Base-by-base conservation (phyloP, 2,113 vertebrate species). In the Cyanocitta stelleri region DNA sequence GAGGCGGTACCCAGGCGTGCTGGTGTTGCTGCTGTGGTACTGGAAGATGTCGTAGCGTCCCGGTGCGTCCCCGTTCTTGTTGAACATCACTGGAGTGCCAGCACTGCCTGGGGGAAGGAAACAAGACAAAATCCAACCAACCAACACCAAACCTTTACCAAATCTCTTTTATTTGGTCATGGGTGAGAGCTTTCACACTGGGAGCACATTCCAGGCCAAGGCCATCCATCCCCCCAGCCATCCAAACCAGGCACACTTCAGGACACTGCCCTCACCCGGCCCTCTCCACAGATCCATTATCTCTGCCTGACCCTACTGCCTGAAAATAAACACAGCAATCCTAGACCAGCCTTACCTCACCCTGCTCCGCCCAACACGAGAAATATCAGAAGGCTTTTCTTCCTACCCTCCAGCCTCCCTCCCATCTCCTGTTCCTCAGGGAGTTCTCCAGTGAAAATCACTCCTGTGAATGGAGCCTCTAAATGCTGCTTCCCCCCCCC, bases 41-140 rank as follows among this genome's bases (percentile, higher is more conserved):
- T 99, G 99, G 85, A 99, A 99, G 93, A 99, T 98, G 95, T 99
- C 99, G 2, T 99, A 99, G 64, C 99, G 98, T 20, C 99, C 99
- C 0, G 99, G 99, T 0, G 99, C 99, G 13, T 99, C 99, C 2
- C 99, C 99, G 0, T 99, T 99, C 83, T 98, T 98, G 97, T 99
- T 99, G 94, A 99, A 99, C 58, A 99, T 98, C 91, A 99, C 99
- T 9, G 98, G 98, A 3, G 99, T 99, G 63, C 98, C 98, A 66
- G 99, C 99, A 61, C 99, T 99, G 94, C 99, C 99, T 99, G 93
- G 93, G 92, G 49, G 59, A 95, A 95, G 81, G 71, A 63, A 97
- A 95, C 72, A 4, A 71, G 62, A 64, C 94, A 76, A 46, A 90
- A 95, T 93, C 91, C 94, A 93, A 55, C 71, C 91, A 63, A 55